These are phyloP conservation scores for Natrix natrix DNA, from an alignment of 2,797 vertebrate species.

Conservation along the genomic window DNA sequence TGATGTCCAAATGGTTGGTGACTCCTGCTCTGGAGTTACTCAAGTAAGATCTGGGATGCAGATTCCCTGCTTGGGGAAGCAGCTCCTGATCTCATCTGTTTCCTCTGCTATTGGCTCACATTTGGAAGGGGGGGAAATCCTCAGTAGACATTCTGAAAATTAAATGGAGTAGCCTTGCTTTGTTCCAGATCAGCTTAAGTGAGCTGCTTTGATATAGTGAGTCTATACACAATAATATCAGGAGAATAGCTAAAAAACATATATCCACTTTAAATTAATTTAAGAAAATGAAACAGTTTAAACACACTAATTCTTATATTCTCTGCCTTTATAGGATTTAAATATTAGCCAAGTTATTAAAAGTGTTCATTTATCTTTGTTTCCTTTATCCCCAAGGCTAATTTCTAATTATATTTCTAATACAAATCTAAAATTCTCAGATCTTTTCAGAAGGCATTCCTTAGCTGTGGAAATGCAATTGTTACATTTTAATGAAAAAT, in stretches of 20 bases:
- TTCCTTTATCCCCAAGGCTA: conserved; percentile 45
- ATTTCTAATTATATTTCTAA: conserved; percentile 52
- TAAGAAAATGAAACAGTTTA: conserved; percentile 40
- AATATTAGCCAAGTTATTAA: conserved; percentile 53
- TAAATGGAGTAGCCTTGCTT: neutral
- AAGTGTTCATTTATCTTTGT: neutral
- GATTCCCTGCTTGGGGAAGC: neutral
- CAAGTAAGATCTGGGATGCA: neutral
- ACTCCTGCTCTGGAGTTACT: neutral
- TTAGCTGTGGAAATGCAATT: conserved; percentile 45
- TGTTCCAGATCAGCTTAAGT: neutral
- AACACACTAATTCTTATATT: conserved; percentile 53
- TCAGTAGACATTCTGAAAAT: neutral
- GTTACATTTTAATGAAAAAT: conserved; percentile 56
- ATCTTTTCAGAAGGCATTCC: conserved; percentile 53
- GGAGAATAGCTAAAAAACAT: conserved; percentile 7
- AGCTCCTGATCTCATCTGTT: neutral
- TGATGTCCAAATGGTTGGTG: too few species aligned
- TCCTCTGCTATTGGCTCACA: neutral
- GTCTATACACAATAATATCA: conserved; percentile 18
- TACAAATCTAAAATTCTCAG: conserved; percentile 52
- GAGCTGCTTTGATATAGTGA: neutral
- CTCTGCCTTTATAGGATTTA: conserved; percentile 58
- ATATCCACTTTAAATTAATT: conserved; percentile 41
- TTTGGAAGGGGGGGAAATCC: neutral